These are phyloP conservation scores for Amitus sp. DNA, from an alignment of 2,888 invertebrate genomes.

Conservation along the genomic window DNA sequence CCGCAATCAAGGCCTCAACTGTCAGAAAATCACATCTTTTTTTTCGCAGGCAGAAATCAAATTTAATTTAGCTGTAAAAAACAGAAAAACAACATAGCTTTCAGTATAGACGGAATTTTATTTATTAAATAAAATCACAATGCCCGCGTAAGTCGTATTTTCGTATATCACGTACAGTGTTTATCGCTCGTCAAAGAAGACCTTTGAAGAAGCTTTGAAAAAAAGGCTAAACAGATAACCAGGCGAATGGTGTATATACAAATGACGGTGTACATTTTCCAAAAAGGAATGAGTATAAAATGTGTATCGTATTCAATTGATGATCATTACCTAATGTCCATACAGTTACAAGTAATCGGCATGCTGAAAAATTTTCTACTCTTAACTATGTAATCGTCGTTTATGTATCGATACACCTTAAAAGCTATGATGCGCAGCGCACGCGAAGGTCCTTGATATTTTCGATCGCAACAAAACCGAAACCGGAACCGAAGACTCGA, in stretches of 20 bases:
- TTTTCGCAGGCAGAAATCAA: too few species aligned
- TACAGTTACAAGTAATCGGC: conserved; percentile 43
- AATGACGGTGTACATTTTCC: conserved; percentile 44
- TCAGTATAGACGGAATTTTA: conserved; percentile 51
- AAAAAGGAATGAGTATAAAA: conserved; percentile 43
- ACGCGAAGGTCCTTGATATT: conserved; percentile 38
- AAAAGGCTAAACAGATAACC: conserved; percentile 37
- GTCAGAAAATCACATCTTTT: too few species aligned
- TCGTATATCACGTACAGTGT: conserved; percentile 50
- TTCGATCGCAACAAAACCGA: background rate
- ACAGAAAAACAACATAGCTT: too few species aligned
- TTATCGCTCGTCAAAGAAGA: conserved; percentile 41
- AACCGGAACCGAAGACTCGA: too few species aligned
- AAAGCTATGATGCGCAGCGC: conserved; percentile 40
- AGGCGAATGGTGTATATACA: conserved; percentile 43
- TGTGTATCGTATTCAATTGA: conserved; percentile 39
- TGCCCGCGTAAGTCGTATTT: conserved; percentile 51
- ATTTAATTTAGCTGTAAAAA: too few species aligned
- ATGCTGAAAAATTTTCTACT: conserved; percentile 44
- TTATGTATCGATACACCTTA: conserved; percentile 45
- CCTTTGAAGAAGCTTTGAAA: conserved; percentile 39
- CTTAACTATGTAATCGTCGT: conserved; percentile 46
- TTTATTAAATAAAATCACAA: conserved; percentile 52
- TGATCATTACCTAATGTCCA: conserved; percentile 39
- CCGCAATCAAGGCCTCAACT: too few species aligned